phyloP scores from a whole-genome alignment of 2,888 invertebrate species.

The Ennomos erosarius region DNA sequence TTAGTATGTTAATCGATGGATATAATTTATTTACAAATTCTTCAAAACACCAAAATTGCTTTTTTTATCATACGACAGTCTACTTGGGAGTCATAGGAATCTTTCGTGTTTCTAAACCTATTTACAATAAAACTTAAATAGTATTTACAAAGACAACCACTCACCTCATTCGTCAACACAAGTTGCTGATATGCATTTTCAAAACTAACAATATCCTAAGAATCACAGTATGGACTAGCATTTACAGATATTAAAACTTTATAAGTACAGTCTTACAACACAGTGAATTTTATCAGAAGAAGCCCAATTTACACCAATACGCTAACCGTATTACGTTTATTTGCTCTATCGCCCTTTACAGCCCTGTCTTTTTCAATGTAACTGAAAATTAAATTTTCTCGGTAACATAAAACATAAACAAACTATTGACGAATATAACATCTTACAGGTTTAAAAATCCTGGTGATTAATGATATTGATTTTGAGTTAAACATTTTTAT shows the following conservation, averaged over 20 bases:
- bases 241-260: constrained; percentile 47
- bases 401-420: too few species aligned
- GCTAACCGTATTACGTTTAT: constrained; percentile 7
- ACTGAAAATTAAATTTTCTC: too few species aligned
- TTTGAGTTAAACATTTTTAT: too few species aligned
- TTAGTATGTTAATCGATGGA: too few species aligned
- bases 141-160: background rate
- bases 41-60: too few species aligned
- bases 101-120: background rate
- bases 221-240: constrained; percentile 80
- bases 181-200: constrained; percentile 42
- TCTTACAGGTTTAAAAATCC: too few species aligned
- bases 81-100: too few species aligned
- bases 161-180: constrained; percentile 19
- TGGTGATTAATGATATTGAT: too few species aligned
- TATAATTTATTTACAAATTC: too few species aligned
- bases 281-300: constrained; percentile 23
- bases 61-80: too few species aligned
- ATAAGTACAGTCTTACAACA: constrained; percentile 40
- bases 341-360: background rate
- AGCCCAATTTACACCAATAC: constrained; percentile 16
- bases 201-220: constrained; percentile 49
- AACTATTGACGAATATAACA: too few species aligned
- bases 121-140: background rate
- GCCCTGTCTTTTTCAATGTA: background rate